phyloP scores from a whole-genome alignment of 2,113 vertebrate genomes.

The Rhinopithecus roxellana region DNA sequence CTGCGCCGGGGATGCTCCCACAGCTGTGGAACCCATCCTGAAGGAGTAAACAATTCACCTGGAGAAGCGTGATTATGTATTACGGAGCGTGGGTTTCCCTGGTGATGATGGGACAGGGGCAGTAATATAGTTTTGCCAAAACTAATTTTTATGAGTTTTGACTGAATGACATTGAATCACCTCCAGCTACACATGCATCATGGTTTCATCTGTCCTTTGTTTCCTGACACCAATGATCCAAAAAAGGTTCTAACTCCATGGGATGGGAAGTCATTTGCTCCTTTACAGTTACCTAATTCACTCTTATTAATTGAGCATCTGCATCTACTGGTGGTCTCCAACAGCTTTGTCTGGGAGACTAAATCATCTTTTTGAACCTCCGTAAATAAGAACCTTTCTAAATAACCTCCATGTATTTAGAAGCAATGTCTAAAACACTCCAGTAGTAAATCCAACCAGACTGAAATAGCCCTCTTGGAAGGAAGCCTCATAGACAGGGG shows the following conservation, averaged over 20 bases:
- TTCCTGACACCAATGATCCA: not conserved
- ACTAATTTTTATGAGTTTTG: not conserved
- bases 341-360: not conserved
- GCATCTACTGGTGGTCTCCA: not conserved
- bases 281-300: not conserved
- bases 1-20: rapidly evolving
- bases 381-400: not conserved
- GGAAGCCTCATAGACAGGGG: not conserved
- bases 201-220: not conserved
- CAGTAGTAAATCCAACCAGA: not conserved
- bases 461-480: not conserved
- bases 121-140: not conserved
- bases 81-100: not conserved
- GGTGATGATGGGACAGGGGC: not conserved
- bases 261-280: not conserved
- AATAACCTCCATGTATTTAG: not conserved
- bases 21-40: not conserved
- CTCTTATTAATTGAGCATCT: not conserved
- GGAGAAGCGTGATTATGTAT: not conserved
- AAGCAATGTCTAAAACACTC: not conserved
- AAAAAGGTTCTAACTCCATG: not conserved
- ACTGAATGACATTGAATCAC: not conserved
- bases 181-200: not conserved
- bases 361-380: not conserved
- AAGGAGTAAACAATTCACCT: not conserved